phyloP scores from a whole-genome alignment of 2,888 invertebrate genomes.

The Calliphora vomitoria region DNA sequence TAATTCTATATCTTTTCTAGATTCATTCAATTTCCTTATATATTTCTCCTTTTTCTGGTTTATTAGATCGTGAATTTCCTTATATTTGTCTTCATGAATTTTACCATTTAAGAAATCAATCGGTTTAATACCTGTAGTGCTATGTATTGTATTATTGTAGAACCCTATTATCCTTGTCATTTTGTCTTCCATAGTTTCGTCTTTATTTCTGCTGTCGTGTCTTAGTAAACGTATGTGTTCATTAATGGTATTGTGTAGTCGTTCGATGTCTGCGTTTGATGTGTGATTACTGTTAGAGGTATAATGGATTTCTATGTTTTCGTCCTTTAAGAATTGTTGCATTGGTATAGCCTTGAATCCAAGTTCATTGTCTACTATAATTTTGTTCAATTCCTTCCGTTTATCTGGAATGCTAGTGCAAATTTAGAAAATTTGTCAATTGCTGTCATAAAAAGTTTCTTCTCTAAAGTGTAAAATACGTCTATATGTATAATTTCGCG shows the following conservation, averaged over 20 bases:
- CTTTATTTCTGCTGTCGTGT: slow-evolving; percentile 64
- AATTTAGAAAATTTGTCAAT: slow-evolving; percentile 63
- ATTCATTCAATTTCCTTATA: neutral
- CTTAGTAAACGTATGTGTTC: slow-evolving; percentile 73
- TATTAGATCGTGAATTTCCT: slow-evolving; percentile 33
- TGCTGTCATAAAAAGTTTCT: slow-evolving; percentile 54
- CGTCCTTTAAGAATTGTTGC: too few relatives aligned
- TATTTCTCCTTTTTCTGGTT: too few relatives aligned
- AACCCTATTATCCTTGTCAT: neutral
- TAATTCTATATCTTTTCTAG: slow-evolving; percentile 25
- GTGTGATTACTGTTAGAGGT: slow-evolving; percentile 16
- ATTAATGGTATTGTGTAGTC: slow-evolving; percentile 74
- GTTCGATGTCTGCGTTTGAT: slow-evolving; percentile 72
- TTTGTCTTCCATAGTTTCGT: slow-evolving; percentile 71
- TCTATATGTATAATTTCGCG: slow-evolving; percentile 5
- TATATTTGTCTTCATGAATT: slow-evolving; percentile 47
- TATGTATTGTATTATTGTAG: slow-evolving; percentile 35
- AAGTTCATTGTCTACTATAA: slow-evolving; percentile 69
- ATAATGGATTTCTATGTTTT: slow-evolving; percentile 35
- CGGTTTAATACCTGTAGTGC: slow-evolving; percentile 65
- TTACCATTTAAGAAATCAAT: slow-evolving; percentile 73
- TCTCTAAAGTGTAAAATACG: slow-evolving; percentile 42
- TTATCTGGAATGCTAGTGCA: slow-evolving; percentile 55
- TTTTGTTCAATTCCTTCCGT: slow-evolving; percentile 56
- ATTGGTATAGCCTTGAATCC: slow-evolving; percentile 47